phyloP scores from a whole-genome alignment of 1,140 invertebrate genomes.

The Tetramorium simillimum region DNA sequence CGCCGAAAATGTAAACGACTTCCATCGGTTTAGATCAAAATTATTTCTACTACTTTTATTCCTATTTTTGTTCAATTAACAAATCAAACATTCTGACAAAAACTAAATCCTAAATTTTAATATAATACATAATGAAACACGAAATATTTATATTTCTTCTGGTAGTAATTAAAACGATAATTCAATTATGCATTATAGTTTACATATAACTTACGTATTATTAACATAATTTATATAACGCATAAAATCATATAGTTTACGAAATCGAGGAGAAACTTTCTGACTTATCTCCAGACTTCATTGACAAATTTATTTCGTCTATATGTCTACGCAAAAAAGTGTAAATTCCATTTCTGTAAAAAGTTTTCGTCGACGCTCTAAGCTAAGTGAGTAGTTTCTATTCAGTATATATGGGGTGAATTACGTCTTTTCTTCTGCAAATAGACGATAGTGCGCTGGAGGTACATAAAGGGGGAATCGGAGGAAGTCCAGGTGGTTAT shows the following conservation, averaged over 20 bases:
- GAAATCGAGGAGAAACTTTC: not conserved
- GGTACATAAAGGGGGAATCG: not conserved
- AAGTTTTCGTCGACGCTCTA: not conserved
- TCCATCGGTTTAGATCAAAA: not conserved
- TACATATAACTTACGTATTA: not conserved
- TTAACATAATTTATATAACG: not conserved
- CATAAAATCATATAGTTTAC: not conserved
- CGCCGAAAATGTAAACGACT: not conserved
- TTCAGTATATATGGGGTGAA: not conserved
- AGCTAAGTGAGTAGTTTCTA: constrained; percentile 33
- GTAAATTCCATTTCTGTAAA: not conserved
- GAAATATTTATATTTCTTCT: not conserved
- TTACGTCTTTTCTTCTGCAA: not conserved
- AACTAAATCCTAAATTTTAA: not conserved
- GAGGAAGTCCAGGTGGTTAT: not conserved
- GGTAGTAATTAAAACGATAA: not conserved
- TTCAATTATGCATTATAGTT: not conserved
- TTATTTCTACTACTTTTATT: not conserved
- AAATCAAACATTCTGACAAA: not conserved
- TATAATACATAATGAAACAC: not conserved
- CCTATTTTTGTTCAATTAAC: not conserved
- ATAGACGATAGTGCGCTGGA: not conserved
- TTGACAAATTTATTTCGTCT: not conserved
- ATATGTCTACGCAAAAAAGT: not conserved
- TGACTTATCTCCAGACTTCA: not conserved